Percentiles rank a stretch among this genome's conserved stretches.
These are phyloP conservation scores for Cancer borealis DNA, from an alignment of 2,888 invertebrate species.

Conservation along the genomic window DNA sequence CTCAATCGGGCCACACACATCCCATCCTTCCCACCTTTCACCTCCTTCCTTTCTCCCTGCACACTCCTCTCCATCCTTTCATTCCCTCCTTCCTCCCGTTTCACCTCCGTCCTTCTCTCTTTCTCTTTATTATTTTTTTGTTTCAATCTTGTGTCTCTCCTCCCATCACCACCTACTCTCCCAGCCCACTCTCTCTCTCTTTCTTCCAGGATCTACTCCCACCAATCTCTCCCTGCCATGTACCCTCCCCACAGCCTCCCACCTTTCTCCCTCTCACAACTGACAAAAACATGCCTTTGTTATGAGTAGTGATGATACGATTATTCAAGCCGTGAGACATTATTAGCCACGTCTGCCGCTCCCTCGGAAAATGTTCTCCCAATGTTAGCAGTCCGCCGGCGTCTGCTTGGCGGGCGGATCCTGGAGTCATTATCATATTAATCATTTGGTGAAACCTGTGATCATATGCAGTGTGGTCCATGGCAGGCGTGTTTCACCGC, in stretches of 20 bases:
- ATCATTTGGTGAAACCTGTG: slow-evolving; percentile 38
- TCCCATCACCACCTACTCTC: background rate
- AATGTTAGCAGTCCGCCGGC: background rate
- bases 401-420: slow-evolving; percentile 34
- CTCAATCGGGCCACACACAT: slow-evolving; percentile 25
- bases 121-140: background rate
- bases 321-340: slow-evolving; percentile 6
- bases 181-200: no score
- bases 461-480: slow-evolving; percentile 49
- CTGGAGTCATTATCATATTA: slow-evolving; percentile 52
- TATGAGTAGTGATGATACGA: slow-evolving; percentile 23
- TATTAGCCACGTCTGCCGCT: slow-evolving; percentile 42
- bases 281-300: background rate
- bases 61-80: background rate
- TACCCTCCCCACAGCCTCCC: background rate
- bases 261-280: background rate
- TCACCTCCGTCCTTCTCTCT: background rate
- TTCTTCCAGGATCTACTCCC: no score
- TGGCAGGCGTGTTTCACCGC: background rate
- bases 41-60: background rate
- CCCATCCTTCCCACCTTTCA: background rate
- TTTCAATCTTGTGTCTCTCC: background rate
- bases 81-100: background rate
- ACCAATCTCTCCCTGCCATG: background rate
- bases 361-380: slow-evolving; percentile 26